Conservation (phyloP, 1,140 invertebrate species). For the Tetramorium simillimum region DNA sequence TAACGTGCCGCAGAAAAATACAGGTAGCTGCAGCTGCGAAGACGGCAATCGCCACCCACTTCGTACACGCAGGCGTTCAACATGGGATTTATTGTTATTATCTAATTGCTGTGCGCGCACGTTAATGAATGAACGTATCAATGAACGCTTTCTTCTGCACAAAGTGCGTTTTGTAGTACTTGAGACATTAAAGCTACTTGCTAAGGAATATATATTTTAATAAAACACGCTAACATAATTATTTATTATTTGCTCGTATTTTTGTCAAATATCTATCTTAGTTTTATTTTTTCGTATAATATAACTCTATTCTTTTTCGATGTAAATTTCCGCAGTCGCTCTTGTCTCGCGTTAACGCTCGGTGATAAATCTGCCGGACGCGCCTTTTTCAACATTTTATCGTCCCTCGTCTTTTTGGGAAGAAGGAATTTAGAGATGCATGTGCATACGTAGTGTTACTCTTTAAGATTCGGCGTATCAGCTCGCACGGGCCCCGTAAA, state of each 20-base stretch:
- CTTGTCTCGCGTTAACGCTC: slow-evolving; percentile 49
- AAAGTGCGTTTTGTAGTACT: neutral
- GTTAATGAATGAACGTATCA: slow-evolving; percentile 16
- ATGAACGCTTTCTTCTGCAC: neutral
- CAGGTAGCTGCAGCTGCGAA: slow-evolving; percentile 21
- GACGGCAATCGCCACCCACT: slow-evolving; percentile 45
- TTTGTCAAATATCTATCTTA: neutral
- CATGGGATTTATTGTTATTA: slow-evolving; percentile 31
- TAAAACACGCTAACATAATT: neutral
- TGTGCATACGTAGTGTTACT: slow-evolving; percentile 50
- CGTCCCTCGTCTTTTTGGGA: slow-evolving; percentile 47
- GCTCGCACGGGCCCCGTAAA: slow-evolving; percentile 59
- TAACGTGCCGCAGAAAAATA: slow-evolving; percentile 52
- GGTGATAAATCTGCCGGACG: slow-evolving; percentile 62
- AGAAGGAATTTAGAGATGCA: slow-evolving; percentile 42
- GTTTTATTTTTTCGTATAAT: neutral
- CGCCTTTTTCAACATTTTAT: slow-evolving; percentile 66
- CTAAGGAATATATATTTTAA: neutral
- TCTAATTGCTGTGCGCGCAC: slow-evolving; percentile 24
- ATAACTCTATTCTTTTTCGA: slow-evolving; percentile 15
- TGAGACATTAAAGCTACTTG: neutral
- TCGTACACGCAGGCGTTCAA: slow-evolving; percentile 30
- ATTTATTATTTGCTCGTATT: neutral
- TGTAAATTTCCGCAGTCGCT: slow-evolving; percentile 50
- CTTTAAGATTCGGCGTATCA: slow-evolving; percentile 74